phyloP scores from a whole-genome alignment of 2,797 vertebrate genomes.

The Mus caroli region DNA sequence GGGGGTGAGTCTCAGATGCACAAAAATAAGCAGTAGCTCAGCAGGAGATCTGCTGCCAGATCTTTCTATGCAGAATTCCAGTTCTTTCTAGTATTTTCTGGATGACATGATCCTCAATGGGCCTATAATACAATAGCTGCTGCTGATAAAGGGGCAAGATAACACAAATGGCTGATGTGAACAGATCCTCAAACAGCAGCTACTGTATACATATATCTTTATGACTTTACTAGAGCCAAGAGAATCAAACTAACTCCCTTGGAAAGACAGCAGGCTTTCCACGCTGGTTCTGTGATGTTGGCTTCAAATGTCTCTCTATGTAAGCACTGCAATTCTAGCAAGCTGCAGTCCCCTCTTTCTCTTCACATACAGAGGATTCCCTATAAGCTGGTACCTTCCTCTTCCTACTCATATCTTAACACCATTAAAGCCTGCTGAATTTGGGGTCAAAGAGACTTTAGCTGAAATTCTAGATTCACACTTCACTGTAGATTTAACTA shows the following conservation, averaged over 20 bases:
- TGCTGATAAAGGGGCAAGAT: neutral
- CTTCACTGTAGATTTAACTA: neutral
- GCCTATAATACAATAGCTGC: neutral
- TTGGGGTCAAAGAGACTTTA: neutral
- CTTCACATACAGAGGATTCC: neutral
- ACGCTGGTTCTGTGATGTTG: neutral
- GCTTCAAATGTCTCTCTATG: no score
- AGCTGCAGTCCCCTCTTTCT: neutral
- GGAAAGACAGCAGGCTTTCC: neutral
- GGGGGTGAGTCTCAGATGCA: neutral
- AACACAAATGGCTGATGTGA: neutral
- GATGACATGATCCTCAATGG: neutral
- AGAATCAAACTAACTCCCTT: neutral
- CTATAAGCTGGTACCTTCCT: neutral
- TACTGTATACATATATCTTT: neutral
- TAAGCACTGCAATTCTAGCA: neutral
- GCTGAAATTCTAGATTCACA: neutral
- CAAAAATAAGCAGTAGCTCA: neutral
- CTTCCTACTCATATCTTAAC: neutral
- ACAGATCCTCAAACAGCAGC: neutral
- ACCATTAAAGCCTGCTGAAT: neutral
- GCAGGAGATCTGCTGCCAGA: neutral
- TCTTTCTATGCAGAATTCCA: neutral
- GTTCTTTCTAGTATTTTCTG: neutral
- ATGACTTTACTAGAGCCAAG: neutral